Conservation (phyloP, 2,888 invertebrate species). For the Lasioglossum morio region DNA sequence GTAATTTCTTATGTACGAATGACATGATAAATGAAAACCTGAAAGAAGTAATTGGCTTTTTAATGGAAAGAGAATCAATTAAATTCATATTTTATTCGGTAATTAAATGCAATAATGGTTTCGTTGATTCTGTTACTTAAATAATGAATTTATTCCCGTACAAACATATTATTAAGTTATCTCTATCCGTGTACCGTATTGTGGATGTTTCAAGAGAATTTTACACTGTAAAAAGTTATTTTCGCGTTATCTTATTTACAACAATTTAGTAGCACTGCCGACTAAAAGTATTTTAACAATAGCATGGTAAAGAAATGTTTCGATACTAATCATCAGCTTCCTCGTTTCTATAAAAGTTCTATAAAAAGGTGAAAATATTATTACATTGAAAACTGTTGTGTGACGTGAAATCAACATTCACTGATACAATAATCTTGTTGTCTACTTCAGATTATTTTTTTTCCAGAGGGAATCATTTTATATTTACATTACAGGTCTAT, state of each 20-base stretch:
- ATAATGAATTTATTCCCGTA: constrained; percentile 22
- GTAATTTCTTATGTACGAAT: constrained; percentile 16
- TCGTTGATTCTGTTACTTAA: not conserved
- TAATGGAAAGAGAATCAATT: constrained; percentile 14
- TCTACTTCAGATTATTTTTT: constrained; percentile 43
- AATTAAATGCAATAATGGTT: constrained; percentile 23
- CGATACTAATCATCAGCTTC: constrained; percentile 2
- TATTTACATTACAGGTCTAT: constrained; percentile 64
- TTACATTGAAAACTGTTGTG: constrained; percentile 33
- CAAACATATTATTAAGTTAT: constrained; percentile 17
- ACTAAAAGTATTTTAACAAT: constrained; percentile 22
- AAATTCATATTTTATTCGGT: not conserved
- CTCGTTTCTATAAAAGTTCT: constrained; percentile 25
- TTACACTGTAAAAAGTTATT: constrained; percentile 36
- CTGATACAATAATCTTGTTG: constrained; percentile 36
- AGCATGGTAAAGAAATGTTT: constrained; percentile 15
- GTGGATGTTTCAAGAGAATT: not conserved
- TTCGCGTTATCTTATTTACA: constrained; percentile 20
- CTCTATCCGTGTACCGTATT: not conserved
- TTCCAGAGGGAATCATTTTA: constrained; percentile 49
- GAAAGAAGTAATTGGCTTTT: not conserved
- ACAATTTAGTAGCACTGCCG: constrained; percentile 21
- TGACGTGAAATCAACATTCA: constrained; percentile 41
- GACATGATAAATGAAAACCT: constrained; percentile 3
- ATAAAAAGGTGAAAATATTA: constrained; percentile 48